Conservation (phyloP, 2,888 invertebrate genomes). For the Andricus quercusramuli region DNA sequence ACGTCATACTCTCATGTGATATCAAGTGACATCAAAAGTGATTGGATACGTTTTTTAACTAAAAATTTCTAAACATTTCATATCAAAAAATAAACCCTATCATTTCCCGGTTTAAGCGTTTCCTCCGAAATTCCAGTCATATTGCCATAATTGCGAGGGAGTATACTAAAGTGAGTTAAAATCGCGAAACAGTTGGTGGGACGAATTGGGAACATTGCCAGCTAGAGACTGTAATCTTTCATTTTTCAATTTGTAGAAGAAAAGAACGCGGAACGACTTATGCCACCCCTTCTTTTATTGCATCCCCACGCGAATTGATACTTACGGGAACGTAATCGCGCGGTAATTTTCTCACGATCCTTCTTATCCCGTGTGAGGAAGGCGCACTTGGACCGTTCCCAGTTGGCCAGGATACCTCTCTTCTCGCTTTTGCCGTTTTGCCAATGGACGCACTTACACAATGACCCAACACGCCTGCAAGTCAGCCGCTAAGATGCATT, state of each 20-base stretch:
- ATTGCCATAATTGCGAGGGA: background rate
- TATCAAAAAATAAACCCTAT: too few relatives aligned
- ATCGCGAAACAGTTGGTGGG: slow-evolving; percentile 47
- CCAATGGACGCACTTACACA: slow-evolving; percentile 40
- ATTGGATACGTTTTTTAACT: too few relatives aligned
- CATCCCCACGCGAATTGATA: slow-evolving; percentile 44
- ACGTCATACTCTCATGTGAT: too few relatives aligned
- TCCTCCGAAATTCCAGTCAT: background rate
- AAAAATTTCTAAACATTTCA: too few relatives aligned
- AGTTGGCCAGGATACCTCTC: slow-evolving; percentile 69
- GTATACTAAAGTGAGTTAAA: slow-evolving; percentile 4
- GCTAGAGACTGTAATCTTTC: slow-evolving; percentile 58
- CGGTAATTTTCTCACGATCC: slow-evolving; percentile 72
- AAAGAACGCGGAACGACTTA: slow-evolving; percentile 47
- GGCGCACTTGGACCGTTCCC: slow-evolving; percentile 71
- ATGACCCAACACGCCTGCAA: slow-evolving; percentile 31
- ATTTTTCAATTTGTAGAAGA: slow-evolving; percentile 63
- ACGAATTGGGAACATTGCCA: slow-evolving; percentile 67
- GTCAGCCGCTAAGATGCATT: slow-evolving; percentile 28
- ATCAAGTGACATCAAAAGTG: too few relatives aligned
- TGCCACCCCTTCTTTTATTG: slow-evolving; percentile 18
- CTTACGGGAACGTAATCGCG: slow-evolving; percentile 68
- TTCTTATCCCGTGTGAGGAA: slow-evolving; percentile 59
- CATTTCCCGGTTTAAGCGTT: too few relatives aligned
- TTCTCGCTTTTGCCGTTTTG: slow-evolving; percentile 60